phyloP scores from a whole-genome alignment of 2,113 vertebrate genomes.

The Lethenteron reissneri region DNA sequence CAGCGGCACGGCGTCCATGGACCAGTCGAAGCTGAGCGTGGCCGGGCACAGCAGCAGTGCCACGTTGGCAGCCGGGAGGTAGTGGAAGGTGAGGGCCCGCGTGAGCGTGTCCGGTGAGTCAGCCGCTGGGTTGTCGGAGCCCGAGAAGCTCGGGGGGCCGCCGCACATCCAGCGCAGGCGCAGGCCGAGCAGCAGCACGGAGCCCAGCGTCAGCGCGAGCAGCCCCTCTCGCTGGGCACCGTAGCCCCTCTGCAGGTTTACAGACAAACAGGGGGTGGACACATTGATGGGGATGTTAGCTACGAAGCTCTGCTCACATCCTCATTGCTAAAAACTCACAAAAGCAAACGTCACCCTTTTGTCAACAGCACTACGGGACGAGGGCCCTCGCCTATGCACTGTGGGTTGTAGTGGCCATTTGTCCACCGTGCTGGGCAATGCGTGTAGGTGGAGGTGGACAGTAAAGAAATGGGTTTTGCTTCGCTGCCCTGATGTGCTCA shows the following conservation, averaged over 20 bases:
- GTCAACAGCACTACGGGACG: too few relatives aligned
- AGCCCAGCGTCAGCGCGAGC: background rate
- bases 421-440: too few relatives aligned
- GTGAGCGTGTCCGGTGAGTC: conserved; percentile 55
- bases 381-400: too few relatives aligned
- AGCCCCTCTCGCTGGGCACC: conserved; percentile 4
- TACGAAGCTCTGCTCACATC: too few relatives aligned
- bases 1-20: conserved; percentile 89
- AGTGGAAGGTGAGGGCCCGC: conserved; percentile 58
- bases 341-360: too few relatives aligned
- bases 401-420: too few relatives aligned
- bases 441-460: too few relatives aligned
- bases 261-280: background rate
- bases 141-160: conserved; percentile 96
- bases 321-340: too few relatives aligned
- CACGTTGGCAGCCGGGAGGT: conserved; percentile 64
- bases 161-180: conserved; percentile 99
- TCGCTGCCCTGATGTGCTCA: too few relatives aligned
- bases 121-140: conserved; percentile 91
- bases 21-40: conserved; percentile 94
- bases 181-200: conserved; percentile 25
- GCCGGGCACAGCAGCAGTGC: conserved; percentile 85
- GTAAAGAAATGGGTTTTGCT: too few relatives aligned
- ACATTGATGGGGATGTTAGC: background rate
- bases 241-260: background rate